These are phyloP conservation scores for Halictus rubicundus DNA, from an alignment of 1,140 invertebrate genomes.

Conservation along the genomic window DNA sequence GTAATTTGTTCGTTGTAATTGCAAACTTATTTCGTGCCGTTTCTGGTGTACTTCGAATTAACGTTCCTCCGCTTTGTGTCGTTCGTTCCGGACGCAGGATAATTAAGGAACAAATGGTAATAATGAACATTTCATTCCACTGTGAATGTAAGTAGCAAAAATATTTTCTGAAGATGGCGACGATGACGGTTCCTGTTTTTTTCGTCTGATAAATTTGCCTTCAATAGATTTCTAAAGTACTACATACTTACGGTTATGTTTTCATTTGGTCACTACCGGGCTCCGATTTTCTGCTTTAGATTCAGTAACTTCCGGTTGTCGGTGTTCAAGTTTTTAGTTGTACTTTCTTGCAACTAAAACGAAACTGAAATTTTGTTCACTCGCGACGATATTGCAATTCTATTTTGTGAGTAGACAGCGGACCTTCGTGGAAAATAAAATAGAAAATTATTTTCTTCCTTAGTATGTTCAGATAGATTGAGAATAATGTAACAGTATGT, in stretches of 20 bases:
- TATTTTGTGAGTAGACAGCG: no score
- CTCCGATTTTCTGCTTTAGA: background rate
- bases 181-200: background rate
- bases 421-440: no score
- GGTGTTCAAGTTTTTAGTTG: no score
- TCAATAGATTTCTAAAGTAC: no score
- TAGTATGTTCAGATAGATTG: no score
- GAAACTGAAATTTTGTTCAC: no score
- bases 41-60: slow-evolving; percentile 19
- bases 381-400: no score
- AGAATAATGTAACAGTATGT: no score
- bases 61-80: background rate
- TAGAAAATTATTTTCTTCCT: no score
- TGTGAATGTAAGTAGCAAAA: background rate
- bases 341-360: no score
- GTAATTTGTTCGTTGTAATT: slow-evolving; percentile 48
- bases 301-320: background rate
- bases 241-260: no score
- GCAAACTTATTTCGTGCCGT: slow-evolving; percentile 19
- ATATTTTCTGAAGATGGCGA: background rate
- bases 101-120: background rate
- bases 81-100: background rate
- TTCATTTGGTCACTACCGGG: no score
- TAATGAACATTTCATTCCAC: background rate
- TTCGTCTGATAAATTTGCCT: background rate